phyloP scores from a whole-genome alignment of 2,113 vertebrate genomes.

The Pterocles gutturalis region DNA sequence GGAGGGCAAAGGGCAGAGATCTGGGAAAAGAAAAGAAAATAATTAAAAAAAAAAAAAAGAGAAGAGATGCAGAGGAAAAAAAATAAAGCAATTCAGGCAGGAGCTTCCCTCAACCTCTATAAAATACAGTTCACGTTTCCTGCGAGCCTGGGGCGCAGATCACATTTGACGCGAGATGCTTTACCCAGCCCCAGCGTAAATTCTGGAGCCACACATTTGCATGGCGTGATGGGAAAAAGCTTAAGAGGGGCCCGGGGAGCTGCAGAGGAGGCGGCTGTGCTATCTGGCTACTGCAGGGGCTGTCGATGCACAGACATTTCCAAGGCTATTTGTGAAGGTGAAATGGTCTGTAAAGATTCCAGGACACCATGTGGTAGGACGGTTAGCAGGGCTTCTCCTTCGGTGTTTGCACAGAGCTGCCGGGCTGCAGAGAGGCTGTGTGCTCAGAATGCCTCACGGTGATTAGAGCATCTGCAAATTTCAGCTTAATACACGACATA shows the following conservation, averaged over 20 bases:
- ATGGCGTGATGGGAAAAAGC: slow-evolving; percentile 51
- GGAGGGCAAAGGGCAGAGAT: slow-evolving; percentile 34
- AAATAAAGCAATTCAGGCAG: background rate
- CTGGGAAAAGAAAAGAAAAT: slow-evolving; percentile 19
- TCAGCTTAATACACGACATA: slow-evolving; percentile 56
- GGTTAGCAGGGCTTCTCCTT: slow-evolving; percentile 52
- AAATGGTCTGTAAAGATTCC: slow-evolving; percentile 71
- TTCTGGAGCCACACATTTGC: slow-evolving; percentile 44
- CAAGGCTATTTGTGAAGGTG: slow-evolving; percentile 78
- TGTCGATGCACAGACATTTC: slow-evolving; percentile 63
- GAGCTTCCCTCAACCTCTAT: slow-evolving; percentile 27
- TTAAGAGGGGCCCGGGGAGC: slow-evolving; percentile 58
- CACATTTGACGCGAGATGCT: slow-evolving; percentile 5
- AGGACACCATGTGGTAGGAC: slow-evolving; percentile 57
- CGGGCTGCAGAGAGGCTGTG: slow-evolving; percentile 34
- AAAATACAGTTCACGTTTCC: slow-evolving; percentile 26
- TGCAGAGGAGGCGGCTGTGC: slow-evolving; percentile 31
- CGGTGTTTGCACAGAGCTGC: slow-evolving; percentile 43
- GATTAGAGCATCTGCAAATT: slow-evolving; percentile 69
- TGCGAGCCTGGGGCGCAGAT: slow-evolving; percentile 1
- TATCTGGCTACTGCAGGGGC: slow-evolving; percentile 66
- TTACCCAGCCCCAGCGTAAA: slow-evolving; percentile 23
- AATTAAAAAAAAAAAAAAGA: background rate
- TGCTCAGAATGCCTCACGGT: slow-evolving; percentile 30
- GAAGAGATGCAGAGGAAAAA: background rate